These are phyloP conservation scores for Vanacampus margaritifer DNA, from an alignment of 2,113 vertebrate species.

Conservation along the genomic window DNA sequence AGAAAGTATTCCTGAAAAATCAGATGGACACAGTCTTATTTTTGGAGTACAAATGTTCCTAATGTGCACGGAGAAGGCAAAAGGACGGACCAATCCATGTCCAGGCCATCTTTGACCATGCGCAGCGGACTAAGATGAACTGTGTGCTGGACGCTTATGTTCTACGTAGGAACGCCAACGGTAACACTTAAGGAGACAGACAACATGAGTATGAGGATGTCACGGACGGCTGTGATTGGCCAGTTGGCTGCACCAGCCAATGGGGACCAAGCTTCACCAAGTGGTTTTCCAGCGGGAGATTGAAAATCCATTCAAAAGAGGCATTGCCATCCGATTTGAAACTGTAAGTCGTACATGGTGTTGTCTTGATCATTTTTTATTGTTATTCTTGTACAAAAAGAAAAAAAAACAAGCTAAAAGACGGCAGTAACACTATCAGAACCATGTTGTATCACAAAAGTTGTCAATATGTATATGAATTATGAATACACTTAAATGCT, in stretches of 20 bases:
- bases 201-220: slow-evolving; percentile 18
- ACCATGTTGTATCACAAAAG: slow-evolving; percentile 74
- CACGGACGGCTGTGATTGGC: slow-evolving; percentile 25
- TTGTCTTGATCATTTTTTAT: slow-evolving; percentile 76
- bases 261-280: slow-evolving; percentile 37
- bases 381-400: slow-evolving; percentile 72
- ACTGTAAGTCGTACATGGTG: slow-evolving; percentile 65
- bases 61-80: slow-evolving; percentile 48
- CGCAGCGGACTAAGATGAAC: slow-evolving; percentile 22
- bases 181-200: slow-evolving; percentile 10
- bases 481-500: slow-evolving; percentile 76
- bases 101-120: slow-evolving; percentile 34
- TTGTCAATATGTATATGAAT: slow-evolving; percentile 80
- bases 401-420: slow-evolving; percentile 49
- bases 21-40: slow-evolving; percentile 66
- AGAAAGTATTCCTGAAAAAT: slow-evolving; percentile 66
- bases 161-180: slow-evolving; percentile 9
- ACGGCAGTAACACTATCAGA: slow-evolving; percentile 71
- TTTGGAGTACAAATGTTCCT: slow-evolving; percentile 63
- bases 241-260: slow-evolving; percentile 10
- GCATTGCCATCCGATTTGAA: slow-evolving; percentile 67
- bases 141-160: slow-evolving; percentile 25
- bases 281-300: slow-evolving; percentile 50
- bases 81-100: slow-evolving; percentile 47
- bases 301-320: slow-evolving; percentile 63